These are phyloP conservation scores for Phalacrocorax pelagicus DNA, from an alignment of 2,113 vertebrate species.

Conservation along the genomic window DNA sequence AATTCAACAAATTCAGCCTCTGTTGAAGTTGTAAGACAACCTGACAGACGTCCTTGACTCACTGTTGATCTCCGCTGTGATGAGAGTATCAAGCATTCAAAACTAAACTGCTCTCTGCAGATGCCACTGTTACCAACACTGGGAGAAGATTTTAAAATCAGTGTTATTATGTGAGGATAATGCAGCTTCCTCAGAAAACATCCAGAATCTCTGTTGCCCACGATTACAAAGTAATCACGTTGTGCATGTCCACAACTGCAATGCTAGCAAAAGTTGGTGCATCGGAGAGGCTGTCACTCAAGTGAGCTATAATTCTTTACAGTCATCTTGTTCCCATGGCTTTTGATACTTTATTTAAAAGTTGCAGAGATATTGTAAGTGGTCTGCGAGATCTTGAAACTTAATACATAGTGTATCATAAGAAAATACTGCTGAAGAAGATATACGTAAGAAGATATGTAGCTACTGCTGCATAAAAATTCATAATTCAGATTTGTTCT, in stretches of 20 bases:
- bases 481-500: slow-evolving; percentile 29
- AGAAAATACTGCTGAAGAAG: background rate
- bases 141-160: slow-evolving; percentile 59
- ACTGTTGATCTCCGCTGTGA: slow-evolving; percentile 33
- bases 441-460: background rate
- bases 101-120: slow-evolving; percentile 50
- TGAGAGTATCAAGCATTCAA: slow-evolving; percentile 5
- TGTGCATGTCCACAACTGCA: slow-evolving; percentile 8
- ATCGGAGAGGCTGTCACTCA: background rate
- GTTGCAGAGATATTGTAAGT: background rate
- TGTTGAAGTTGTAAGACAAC: background rate
- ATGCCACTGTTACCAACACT: slow-evolving; percentile 32
- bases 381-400: background rate
- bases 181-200: slow-evolving; percentile 39
- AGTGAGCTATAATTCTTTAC: slow-evolving; percentile 40
- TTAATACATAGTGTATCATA: background rate
- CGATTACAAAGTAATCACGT: slow-evolving; percentile 50
- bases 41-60: slow-evolving; percentile 18
- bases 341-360: slow-evolving; percentile 39
- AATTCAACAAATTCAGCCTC: background rate
- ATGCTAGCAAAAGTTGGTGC: background rate
- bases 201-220: slow-evolving; percentile 12
- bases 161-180: slow-evolving; percentile 47
- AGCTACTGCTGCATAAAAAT: background rate
- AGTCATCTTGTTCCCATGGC: background rate